These are phyloP conservation scores for Shinisaurus crocodilurus DNA, from an alignment of 2,113 vertebrate species.

Conservation along the genomic window DNA sequence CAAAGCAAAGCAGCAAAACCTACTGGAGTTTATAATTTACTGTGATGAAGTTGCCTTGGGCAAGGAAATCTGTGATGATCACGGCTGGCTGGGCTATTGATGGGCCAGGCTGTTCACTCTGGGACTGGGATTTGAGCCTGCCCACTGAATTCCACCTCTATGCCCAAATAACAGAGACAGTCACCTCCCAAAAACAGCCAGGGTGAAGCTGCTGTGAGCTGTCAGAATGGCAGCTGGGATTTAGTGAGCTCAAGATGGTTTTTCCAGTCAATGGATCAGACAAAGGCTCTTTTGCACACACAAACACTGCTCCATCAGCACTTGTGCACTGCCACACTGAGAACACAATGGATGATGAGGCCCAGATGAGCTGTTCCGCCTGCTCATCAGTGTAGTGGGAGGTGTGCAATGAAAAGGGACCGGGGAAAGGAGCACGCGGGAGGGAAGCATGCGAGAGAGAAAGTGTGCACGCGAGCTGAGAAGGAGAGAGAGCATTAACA, in stretches of 20 bases:
- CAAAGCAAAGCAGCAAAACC: slow-evolving; percentile 33
- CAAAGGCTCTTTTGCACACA: fast-evolving
- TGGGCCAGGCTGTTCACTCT: neutral
- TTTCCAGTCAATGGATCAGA: neutral
- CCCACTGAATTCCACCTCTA: neutral
- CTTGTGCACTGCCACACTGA: fast-evolving
- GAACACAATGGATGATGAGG: neutral
- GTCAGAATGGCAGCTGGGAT: neutral
- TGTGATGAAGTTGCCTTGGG: slow-evolving; percentile 27
- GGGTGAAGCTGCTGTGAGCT: fast-evolving
- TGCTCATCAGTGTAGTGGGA: fast-evolving
- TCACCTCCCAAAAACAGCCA: no score
- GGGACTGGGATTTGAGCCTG: neutral
- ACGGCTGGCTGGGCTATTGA: neutral
- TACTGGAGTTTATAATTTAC: slow-evolving; percentile 10
- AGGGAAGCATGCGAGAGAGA: fast-evolving
- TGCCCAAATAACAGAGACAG: neutral
- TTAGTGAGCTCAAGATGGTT: slow-evolving; percentile 22
- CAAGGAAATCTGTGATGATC: neutral
- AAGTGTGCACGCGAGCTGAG: no score
- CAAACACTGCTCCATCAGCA: neutral
- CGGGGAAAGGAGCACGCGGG: neutral
- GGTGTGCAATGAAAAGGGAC: neutral
- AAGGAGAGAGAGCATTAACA: neutral
- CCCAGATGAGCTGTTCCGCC: neutral